Percentiles rank a stretch among this genome's conserved stretches.
Conservation (phyloP, 2,888 invertebrate genomes). For the Nomada flava region DNA sequence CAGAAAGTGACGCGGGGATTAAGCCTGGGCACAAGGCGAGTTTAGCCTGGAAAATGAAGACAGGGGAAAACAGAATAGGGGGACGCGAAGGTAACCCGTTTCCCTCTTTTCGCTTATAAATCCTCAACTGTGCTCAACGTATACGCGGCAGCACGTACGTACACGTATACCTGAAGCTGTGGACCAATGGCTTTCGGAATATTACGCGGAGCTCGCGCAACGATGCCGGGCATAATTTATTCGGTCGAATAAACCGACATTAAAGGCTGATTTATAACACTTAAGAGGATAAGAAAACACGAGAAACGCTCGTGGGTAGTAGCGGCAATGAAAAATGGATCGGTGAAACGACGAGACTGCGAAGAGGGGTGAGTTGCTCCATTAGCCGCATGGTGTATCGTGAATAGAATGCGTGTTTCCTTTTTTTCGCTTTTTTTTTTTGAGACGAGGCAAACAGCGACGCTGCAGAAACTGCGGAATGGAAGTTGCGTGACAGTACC, state of each 20-base stretch:
- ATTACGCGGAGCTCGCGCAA: conserved; percentile 34
- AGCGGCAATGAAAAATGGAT: conserved; percentile 47
- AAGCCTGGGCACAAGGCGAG: conserved; percentile 33
- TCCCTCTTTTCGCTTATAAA: neutral
- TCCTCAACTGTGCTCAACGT: no score
- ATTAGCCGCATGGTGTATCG: conserved; percentile 55
- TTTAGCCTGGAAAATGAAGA: conserved; percentile 8
- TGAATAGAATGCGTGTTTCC: conserved; percentile 58
- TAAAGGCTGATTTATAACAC: conserved; percentile 48
- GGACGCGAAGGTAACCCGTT: neutral
- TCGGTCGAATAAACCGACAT: conserved; percentile 54
- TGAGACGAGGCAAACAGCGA: neutral
- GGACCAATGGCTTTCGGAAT: conserved; percentile 27
- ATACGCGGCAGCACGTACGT: neutral
- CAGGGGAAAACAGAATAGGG: neutral
- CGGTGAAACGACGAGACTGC: conserved; percentile 26
- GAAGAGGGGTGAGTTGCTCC: conserved; percentile 30
- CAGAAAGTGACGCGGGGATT: conserved; percentile 57
- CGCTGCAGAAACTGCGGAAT: conserved; percentile 43
- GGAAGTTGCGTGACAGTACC: conserved; percentile 28
- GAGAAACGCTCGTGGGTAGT: conserved; percentile 3
- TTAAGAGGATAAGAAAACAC: conserved; percentile 57
- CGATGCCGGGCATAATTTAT: conserved; percentile 51
- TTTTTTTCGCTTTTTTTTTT: no score
- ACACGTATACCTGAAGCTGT: neutral